These are phyloP conservation scores for Drosophila anomalata DNA, from an alignment of 2,888 invertebrate genomes.

Conservation along the genomic window DNA sequence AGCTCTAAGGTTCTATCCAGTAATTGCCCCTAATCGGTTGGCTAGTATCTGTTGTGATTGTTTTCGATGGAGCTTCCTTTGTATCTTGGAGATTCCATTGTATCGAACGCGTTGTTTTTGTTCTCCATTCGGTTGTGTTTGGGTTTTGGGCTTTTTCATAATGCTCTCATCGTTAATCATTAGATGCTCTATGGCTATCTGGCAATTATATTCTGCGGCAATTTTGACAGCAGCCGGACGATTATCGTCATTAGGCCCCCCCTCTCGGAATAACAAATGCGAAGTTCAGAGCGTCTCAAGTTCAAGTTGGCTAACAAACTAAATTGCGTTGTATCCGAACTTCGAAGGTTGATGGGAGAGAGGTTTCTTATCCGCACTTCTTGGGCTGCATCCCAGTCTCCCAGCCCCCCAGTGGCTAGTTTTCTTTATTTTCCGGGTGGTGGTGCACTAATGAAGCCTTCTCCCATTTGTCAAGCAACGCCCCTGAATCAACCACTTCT, in stretches of 20 bases:
- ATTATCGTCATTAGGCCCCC: conserved; percentile 68
- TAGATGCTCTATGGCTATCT: conserved; percentile 44
- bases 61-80: conserved; percentile 69
- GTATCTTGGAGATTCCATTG: conserved; percentile 73
- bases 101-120: conserved; percentile 31
- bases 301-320: conserved; percentile 53
- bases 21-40: conserved; percentile 79
- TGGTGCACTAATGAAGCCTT: conserved; percentile 33
- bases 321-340: conserved; percentile 31
- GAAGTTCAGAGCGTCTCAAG: conserved; percentile 54
- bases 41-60: conserved; percentile 73
- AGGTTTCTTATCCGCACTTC: conserved; percentile 12
- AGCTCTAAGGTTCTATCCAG: conserved; percentile 25
- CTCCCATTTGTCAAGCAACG: conserved; percentile 55
- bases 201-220: conserved; percentile 71
- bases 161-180: conserved; percentile 75
- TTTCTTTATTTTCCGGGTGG: conserved; percentile 17
- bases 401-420: neutral
- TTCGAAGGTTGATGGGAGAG: conserved; percentile 29
- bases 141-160: conserved; percentile 56
- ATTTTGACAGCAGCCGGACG: conserved; percentile 72
- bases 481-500: conserved; percentile 38
- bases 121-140: conserved; percentile 19
- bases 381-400: conserved; percentile 14
- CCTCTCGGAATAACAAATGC: conserved; percentile 20